Base-by-base conservation (phyloP, 2,113 vertebrate genomes). In the Menidia beryllina region DNA sequence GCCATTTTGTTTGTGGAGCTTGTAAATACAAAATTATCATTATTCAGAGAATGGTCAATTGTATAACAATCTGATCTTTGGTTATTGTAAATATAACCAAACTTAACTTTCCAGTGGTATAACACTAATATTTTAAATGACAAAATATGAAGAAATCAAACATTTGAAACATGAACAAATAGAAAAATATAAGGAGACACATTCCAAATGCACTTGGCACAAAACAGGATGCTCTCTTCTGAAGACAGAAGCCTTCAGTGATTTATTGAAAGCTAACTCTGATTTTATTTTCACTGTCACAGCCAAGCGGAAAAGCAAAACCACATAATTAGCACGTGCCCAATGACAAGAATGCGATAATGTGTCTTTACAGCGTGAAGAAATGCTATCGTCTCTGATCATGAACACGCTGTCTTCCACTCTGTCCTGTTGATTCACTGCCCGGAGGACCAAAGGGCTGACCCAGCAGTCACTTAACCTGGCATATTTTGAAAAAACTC, bases 261-360 rank as follows among this genome's bases (percentile, higher is more conserved):
- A 81, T 86, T 83, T 72, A 83, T 86, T 59, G 41, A 9, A 66
- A 62, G 77, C 82, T 79, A 43, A 41, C 39, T 69, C 51, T 71
- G 43, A 81, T 77, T 34, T 78, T 24, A 43, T 77, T 72, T 53
- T 64, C n/a, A n/a, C n/a, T n/a, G n/a, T n/a, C n/a, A 61, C n/a
- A 30, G 74, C 83, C 69, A 54, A 56, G 53, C 62, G 63, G 69
- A 74, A 76, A 78, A 57, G 23, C 48, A 56, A 47, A 80, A 82
- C 74, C 74, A 78, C 76, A 64, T 89, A 89, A 90, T 90, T 86
- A 87, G 51, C 80, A 67, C 77, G 68, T 60, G 13, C 45, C 64
- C 39, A 23, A 24, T 41, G 39, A 62, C 47, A 41, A 66, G 30
- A 41, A 78, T 75, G 79, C 75, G 82, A 81, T 78, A 79, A 75